Base-by-base conservation (phyloP, 2,888 invertebrate species). In the Conchocele bisecta region DNA sequence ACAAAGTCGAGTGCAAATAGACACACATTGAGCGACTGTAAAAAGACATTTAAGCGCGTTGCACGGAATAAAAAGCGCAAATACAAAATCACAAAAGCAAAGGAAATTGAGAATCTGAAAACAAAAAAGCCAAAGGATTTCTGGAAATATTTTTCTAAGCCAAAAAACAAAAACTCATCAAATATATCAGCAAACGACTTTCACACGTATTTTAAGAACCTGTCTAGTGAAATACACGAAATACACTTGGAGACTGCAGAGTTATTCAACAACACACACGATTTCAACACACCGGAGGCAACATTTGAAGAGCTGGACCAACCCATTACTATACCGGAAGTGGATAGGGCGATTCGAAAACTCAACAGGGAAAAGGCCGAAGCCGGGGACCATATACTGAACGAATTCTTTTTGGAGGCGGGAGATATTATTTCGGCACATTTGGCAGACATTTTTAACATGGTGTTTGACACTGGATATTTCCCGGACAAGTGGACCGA, bases 401-500 rank as follows among this genome's bases (percentile, higher is more conserved):
- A 65, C 39, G 57, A 57, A 22, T 65, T 58, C 31, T 65, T 65
- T 48, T 39, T 65, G 2, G 65, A 65, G 44, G n/a, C 57, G 2
- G 11, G 31, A 17, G 68, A 68, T 39, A 68, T 68, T 11, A 13
- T 61, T 15, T 46, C 54, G n/a, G 7, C 37, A 2, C 61, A 68
- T 50, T n/a, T 61, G 1, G 24, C 33, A 15, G 57, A 69, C 44
- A 22, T 63, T 3, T 57, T 63, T 58, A 69, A 69, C 44, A 20
- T 6, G 35, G 51, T 69, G 24, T 63, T 69, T 11, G 24, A 57
- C 13, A 22, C 51, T 7, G 69, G 69, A 1, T 20, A 39, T 65
- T 70, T 59, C 26, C 70, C 60, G 2, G 41, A 53, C 1, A n/a
- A 15, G 2, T 70, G 65, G 70, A 22, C 56, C 7, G 39, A 65